Conservation (phyloP, 2,113 vertebrate species). For the Varanus komodoensis region DNA sequence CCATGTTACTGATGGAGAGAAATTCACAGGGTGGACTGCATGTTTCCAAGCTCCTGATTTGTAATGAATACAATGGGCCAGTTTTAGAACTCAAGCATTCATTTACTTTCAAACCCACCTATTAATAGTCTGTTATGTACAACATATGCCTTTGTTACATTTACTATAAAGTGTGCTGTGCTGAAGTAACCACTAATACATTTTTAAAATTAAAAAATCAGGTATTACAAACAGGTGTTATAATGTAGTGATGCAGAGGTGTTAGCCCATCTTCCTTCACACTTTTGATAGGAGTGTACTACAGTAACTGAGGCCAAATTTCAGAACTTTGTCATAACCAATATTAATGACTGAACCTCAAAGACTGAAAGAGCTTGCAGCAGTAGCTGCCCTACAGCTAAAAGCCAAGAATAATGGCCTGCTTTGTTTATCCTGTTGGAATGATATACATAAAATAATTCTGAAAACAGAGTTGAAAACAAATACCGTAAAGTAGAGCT, state of each 20-base stretch:
- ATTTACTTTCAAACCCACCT: not conserved
- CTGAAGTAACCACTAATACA: not conserved
- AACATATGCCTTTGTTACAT: not conserved
- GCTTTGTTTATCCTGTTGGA: not conserved
- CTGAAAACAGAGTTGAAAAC: not conserved
- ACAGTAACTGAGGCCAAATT: not conserved
- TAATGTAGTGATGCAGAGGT: not conserved
- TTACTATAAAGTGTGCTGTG: not conserved
- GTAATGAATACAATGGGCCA: not conserved
- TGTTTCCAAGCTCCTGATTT: too few relatives aligned
- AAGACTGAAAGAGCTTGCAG: not conserved
- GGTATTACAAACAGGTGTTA: not conserved
- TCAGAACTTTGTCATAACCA: not conserved
- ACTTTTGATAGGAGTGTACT: not conserved
- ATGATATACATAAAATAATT: not conserved
- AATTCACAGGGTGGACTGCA: not conserved
- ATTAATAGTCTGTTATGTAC: not conserved
- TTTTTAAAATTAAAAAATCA: not conserved
- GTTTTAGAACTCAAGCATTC: not conserved
- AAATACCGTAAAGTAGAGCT: not conserved
- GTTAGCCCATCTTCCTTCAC: not conserved
- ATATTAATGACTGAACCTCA: not conserved
- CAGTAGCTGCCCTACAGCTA: not conserved
- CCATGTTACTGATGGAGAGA: not conserved
- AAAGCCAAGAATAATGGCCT: not conserved